These are phyloP conservation scores for Campylorhamphus procurvoides DNA, from an alignment of 2,113 vertebrate species.

Conservation along the genomic window DNA sequence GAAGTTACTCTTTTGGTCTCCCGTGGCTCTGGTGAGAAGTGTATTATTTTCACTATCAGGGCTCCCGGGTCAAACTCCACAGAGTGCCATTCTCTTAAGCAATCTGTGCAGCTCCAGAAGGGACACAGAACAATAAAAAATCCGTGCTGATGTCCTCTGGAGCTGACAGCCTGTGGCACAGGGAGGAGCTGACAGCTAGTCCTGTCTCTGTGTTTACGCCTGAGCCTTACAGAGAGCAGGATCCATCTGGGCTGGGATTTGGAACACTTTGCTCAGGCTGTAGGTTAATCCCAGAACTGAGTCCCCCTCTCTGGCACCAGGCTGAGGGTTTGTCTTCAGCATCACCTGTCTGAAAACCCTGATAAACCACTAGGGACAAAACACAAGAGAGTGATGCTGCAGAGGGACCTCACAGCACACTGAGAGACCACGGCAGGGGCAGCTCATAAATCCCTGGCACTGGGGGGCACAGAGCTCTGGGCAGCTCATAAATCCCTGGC, in stretches of 20 bases:
- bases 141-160: not conserved
- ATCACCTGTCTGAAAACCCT: not conserved
- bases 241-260: not conserved
- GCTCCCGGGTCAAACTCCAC: conserved; percentile 69
- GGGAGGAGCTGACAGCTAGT: not conserved
- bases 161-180: not conserved
- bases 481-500: not conserved
- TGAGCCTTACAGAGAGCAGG: not conserved
- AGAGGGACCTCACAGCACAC: not conserved
- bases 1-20: conserved; percentile 24
- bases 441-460: not conserved
- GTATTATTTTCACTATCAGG: conserved; percentile 51
- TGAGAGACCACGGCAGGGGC: accelerated
- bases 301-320: not conserved
- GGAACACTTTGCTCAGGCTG: not conserved
- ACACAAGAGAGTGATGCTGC: not conserved
- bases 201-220: not conserved
- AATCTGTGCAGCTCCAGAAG: conserved; percentile 11
- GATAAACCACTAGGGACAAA: not conserved
- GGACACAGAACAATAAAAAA: conserved; percentile 19
- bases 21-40: conserved; percentile 9
- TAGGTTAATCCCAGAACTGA: accelerated
- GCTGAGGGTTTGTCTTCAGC: not conserved
- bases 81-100: conserved; percentile 38
- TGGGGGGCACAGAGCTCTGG: not conserved